Percentiles rank a stretch among this genome's conserved stretches.
Conservation (phyloP, 2,888 invertebrate species). For the Atethmia centrago region DNA sequence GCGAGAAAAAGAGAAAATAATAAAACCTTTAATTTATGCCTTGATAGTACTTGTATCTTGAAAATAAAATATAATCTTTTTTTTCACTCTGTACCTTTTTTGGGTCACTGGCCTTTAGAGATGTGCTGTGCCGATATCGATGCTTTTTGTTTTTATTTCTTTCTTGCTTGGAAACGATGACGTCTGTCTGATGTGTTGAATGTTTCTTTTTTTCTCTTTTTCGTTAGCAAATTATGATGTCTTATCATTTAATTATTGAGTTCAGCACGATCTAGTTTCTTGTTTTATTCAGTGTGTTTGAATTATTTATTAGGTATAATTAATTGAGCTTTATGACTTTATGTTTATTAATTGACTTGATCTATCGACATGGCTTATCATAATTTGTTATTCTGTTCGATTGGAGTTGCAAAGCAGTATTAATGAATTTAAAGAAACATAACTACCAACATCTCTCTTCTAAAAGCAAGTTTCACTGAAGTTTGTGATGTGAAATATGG, state of each 20-base stretch:
- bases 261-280: slow-evolving; percentile 48
- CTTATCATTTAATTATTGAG: slow-evolving; percentile 54
- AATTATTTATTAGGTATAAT: slow-evolving; percentile 43
- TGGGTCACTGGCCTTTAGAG: slow-evolving; percentile 87
- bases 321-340: slow-evolving; percentile 37
- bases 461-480: background rate
- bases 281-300: slow-evolving; percentile 33
- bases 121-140: slow-evolving; percentile 77
- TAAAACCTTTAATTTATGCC: slow-evolving; percentile 90
- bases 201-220: slow-evolving; percentile 40
- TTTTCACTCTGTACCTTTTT: slow-evolving; percentile 82
- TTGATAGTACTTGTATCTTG: slow-evolving; percentile 89
- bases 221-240: slow-evolving; percentile 59
- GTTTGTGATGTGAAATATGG: background rate
- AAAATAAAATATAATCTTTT: slow-evolving; percentile 87
- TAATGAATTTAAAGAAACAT: background rate
- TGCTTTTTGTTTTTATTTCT: slow-evolving; percentile 59
- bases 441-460: background rate
- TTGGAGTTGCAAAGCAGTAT: background rate
- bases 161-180: slow-evolving; percentile 62
- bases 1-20: slow-evolving; percentile 87
- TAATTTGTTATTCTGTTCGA: slow-evolving; percentile 39
- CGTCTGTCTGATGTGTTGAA: slow-evolving; percentile 61
- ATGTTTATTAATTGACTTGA: slow-evolving; percentile 50
- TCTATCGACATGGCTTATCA: slow-evolving; percentile 21